A percentile compares a stretch with the other conserved stretches of the same genome.
Conservation (phyloP, 1,140 invertebrate genomes). For the Hormaphis cornu region DNA sequence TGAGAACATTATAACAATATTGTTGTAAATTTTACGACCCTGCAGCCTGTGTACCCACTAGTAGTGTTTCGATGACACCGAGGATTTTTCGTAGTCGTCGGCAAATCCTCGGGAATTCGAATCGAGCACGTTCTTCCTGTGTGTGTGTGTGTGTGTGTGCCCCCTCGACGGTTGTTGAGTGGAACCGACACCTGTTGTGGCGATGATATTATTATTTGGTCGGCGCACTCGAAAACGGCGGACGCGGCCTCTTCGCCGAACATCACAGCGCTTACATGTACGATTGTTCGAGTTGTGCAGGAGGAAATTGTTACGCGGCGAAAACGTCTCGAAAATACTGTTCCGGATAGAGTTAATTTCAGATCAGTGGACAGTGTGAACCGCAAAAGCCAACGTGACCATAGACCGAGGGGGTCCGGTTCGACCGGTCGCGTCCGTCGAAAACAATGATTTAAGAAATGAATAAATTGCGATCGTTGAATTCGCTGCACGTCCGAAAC, state of each 20-base stretch:
- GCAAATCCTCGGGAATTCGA: slow-evolving; percentile 22
- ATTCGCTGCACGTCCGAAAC: too few species aligned
- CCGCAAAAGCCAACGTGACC: too few species aligned
- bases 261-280: too few species aligned
- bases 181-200: slow-evolving; percentile 25
- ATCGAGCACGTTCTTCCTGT: slow-evolving; percentile 18
- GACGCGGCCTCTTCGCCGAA: not conserved
- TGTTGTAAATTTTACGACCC: not conserved
- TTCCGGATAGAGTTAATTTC: too few species aligned
- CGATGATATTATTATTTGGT: not conserved
- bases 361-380: too few species aligned
- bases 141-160: not conserved
- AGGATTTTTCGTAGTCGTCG: not conserved
- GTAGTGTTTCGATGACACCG: slow-evolving; percentile 5
- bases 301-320: too few species aligned
- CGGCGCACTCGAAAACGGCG: slow-evolving; percentile 5
- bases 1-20: not conserved
- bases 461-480: too few species aligned
- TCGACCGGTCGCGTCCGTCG: too few species aligned
- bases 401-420: too few species aligned
- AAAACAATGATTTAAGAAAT: too few species aligned
- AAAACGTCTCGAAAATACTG: not conserved
- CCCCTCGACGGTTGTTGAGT: not conserved
- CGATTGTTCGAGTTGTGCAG: too few species aligned
- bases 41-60: not conserved